Evolutionary conservation across 2,797 vertebrate species (phyloP).

Genomic region (Gobio occitaniae): DNA sequence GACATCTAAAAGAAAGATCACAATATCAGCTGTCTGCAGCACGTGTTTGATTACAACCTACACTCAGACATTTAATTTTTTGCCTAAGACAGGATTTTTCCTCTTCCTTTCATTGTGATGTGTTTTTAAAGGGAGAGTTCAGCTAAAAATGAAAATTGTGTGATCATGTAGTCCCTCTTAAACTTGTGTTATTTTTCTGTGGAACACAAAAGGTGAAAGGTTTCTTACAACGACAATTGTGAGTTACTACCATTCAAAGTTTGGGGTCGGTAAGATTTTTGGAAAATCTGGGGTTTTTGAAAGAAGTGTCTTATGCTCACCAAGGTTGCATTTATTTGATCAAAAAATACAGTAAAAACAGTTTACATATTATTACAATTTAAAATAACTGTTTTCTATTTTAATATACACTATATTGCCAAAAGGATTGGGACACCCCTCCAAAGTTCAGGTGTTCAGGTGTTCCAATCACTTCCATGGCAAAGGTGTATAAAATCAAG

Average conservation of each 20-base stretch:
- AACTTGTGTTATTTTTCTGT: neutral
- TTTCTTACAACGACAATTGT: neutral
- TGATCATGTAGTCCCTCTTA: neutral
- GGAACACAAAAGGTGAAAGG: neutral
- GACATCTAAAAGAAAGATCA: slow-evolving; percentile 23
- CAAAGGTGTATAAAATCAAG: no score
- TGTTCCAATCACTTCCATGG: no score
- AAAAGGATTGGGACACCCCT: no score
- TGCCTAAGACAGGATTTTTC: neutral
- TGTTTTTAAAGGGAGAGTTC: neutral
- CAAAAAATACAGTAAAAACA: neutral
- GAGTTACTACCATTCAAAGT: neutral
- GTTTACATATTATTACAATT: neutral
- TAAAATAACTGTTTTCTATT: neutral
- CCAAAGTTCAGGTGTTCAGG: no score
- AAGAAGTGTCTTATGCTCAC: neutral
- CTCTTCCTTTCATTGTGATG: neutral
- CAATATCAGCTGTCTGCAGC: slow-evolving; percentile 17
- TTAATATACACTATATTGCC: no score
- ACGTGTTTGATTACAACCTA: slow-evolving; percentile 31
- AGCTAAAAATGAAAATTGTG: neutral
- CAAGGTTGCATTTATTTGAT: neutral
- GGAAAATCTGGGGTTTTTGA: neutral
- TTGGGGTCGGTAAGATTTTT: neutral
- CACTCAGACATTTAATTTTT: slow-evolving; percentile 17